Conservation (phyloP, 2,113 vertebrate genomes). For the Melanocharis versteri region DNA sequence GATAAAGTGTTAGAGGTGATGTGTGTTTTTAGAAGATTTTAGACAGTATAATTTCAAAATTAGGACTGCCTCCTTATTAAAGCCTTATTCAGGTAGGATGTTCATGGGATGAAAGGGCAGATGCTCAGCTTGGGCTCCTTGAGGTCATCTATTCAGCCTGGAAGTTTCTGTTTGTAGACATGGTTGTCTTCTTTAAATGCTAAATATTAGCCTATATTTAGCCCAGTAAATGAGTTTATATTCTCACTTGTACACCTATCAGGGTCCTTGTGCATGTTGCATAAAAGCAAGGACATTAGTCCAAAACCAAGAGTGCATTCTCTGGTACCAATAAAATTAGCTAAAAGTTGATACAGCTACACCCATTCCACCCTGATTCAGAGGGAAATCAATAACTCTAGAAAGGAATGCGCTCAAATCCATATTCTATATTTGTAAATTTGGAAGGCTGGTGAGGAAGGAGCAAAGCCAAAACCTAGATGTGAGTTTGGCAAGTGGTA, state of each 20-base stretch:
- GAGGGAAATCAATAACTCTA: neutral
- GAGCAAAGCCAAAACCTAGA: neutral
- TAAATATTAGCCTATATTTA: neutral
- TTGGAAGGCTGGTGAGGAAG: neutral
- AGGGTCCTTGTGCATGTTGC: neutral
- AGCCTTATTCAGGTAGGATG: neutral
- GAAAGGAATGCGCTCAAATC: neutral
- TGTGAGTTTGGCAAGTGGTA: neutral
- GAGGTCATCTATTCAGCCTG: neutral
- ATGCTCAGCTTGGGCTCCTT: neutral
- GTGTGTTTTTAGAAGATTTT: neutral
- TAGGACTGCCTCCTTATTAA: neutral
- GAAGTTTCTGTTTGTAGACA: neutral
- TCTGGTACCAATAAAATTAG: neutral
- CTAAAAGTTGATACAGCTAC: neutral
- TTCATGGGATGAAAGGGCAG: neutral
- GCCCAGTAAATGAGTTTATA: neutral
- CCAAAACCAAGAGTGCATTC: neutral
- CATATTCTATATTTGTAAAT: neutral
- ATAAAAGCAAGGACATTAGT: neutral
- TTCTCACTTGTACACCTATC: neutral
- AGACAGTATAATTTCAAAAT: conserved; percentile 1
- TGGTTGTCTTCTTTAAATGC: neutral
- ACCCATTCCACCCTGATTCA: neutral
- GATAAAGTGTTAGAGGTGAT: conserved; percentile 8